Conservation (phyloP, 2,113 vertebrate species). For the Xiphorhynchus elegans region DNA sequence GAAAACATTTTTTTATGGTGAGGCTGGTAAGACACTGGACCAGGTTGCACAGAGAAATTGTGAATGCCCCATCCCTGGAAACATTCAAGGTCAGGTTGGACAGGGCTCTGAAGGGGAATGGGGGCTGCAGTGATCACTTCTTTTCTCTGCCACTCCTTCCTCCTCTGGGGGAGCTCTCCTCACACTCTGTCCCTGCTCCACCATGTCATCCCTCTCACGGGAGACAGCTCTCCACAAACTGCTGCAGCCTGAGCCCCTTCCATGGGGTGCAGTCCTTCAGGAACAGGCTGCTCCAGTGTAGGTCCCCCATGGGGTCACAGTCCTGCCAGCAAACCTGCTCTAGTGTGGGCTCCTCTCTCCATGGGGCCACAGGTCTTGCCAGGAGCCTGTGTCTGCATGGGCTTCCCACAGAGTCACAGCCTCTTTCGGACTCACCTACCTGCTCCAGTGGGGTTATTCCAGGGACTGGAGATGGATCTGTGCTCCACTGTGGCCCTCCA, state of each 20-base stretch:
- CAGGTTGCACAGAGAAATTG: background rate
- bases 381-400: background rate
- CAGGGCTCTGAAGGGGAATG: background rate
- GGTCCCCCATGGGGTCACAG: background rate
- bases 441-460: background rate
- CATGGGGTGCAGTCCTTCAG: background rate
- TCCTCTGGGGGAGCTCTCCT: background rate
- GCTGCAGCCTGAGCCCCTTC: background rate
- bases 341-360: rapidly evolving
- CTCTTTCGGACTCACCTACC: background rate
- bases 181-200: background rate
- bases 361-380: background rate
- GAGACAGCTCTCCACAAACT: background rate
- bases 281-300: background rate
- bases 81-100: background rate
- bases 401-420: background rate
- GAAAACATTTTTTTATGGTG: background rate
- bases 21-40: background rate
- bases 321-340: background rate
- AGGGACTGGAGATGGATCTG: background rate
- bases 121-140: background rate
- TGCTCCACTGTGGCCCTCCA: background rate
- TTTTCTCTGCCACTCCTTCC: too few species aligned
- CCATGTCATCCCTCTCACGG: too few species aligned
- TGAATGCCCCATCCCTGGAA: background rate